Evolutionary conservation across 2,888 invertebrate species (phyloP).

Genomic region (Hemithea aestivaria): DNA sequence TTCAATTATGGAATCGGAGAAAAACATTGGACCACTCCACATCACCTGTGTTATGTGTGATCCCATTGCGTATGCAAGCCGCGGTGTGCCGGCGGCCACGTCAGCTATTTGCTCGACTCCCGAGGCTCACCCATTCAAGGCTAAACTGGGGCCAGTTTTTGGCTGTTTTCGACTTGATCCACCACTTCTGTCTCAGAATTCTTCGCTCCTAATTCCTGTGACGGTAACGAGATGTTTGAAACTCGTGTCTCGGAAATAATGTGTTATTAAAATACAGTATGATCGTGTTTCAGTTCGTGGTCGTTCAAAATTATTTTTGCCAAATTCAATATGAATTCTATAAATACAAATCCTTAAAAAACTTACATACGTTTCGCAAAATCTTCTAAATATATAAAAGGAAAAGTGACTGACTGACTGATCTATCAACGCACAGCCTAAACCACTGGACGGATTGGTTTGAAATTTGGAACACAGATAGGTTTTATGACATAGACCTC

Average conservation of each 20-base stretch:
- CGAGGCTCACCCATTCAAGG: constrained; percentile 79
- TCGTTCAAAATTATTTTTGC: too few relatives aligned
- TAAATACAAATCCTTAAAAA: too few relatives aligned
- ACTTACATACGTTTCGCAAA: too few relatives aligned
- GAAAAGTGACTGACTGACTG: too few relatives aligned
- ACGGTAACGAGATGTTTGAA: constrained; percentile 16
- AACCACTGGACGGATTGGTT: too few relatives aligned
- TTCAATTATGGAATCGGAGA: constrained; percentile 19
- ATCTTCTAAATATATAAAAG: too few relatives aligned
- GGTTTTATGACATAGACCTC: too few relatives aligned
- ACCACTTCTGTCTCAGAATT: constrained; percentile 30
- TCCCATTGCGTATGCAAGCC: constrained; percentile 76
- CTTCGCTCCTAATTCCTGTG: constrained; percentile 26
- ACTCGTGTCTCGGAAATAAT: constrained; percentile 4
- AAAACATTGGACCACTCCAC: constrained; percentile 38
- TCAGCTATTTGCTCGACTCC: constrained; percentile 78
- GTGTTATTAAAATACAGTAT: not conserved
- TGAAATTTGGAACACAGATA: too few relatives aligned
- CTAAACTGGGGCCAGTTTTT: constrained; percentile 76
- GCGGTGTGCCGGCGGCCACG: constrained; percentile 73
- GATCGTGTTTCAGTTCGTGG: too few relatives aligned
- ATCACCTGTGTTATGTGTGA: constrained; percentile 31
- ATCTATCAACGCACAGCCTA: too few relatives aligned
- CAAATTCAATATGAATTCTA: too few relatives aligned
- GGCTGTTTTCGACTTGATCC: constrained; percentile 70